These are phyloP conservation scores for Drosophila mojavensis DNA, from an alignment of 1,140 invertebrate species.

Conservation along the genomic window DNA sequence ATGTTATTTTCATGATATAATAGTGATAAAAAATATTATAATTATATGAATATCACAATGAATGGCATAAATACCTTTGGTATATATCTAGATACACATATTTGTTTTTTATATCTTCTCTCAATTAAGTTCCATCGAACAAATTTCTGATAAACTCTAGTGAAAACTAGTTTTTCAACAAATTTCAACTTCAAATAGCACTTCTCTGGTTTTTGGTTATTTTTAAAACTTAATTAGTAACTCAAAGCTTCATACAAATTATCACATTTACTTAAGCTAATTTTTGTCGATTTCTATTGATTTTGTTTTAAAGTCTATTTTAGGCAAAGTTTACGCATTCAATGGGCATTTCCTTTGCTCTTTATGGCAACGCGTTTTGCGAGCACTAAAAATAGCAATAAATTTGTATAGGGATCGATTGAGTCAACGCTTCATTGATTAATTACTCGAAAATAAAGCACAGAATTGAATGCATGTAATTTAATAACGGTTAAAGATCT, in stretches of 20 bases:
- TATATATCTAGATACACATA: no score
- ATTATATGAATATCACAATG: no score
- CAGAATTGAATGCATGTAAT: background rate
- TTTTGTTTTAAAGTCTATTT: slow-evolving; percentile 4
- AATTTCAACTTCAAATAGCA: slow-evolving; percentile 10
- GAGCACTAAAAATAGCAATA: background rate
- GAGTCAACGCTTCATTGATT: slow-evolving; percentile 5
- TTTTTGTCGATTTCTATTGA: background rate
- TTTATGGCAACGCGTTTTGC: background rate
- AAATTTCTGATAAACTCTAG: slow-evolving; percentile 1
- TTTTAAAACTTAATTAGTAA: slow-evolving; percentile 30
- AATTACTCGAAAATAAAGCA: slow-evolving; percentile 12
- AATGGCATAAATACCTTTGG: no score
- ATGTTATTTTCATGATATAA: no score
- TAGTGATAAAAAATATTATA: no score
- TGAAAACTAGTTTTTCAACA: slow-evolving; percentile 34
- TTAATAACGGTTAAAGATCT: slow-evolving; percentile 1
- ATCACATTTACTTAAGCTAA: slow-evolving; percentile 14
- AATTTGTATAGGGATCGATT: background rate
- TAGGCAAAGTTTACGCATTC: background rate
- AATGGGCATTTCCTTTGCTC: slow-evolving; percentile 2
- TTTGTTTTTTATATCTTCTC: no score
- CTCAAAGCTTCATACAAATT: slow-evolving; percentile 2
- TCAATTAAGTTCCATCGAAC: background rate
- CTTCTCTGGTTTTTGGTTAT: slow-evolving; percentile 12